These are phyloP conservation scores for Ceratina calcarata DNA, from an alignment of 1,140 invertebrate species.

Conservation along the genomic window DNA sequence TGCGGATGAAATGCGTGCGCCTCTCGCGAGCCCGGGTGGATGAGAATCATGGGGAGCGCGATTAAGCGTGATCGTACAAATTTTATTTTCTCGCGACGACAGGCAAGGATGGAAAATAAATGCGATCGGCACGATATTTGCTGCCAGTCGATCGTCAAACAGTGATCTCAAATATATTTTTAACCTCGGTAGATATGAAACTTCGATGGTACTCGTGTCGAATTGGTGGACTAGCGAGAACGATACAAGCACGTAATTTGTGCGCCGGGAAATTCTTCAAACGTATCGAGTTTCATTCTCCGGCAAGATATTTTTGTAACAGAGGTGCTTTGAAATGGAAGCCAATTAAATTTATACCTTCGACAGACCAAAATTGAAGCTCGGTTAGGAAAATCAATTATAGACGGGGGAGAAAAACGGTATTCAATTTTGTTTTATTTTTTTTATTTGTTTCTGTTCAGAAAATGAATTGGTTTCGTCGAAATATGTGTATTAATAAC, in stretches of 20 bases:
- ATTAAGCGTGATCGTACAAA: conserved; percentile 20
- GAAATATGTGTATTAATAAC: conserved; percentile 26
- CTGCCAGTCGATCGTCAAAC: conserved; percentile 14
- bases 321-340: too few species aligned
- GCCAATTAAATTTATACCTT: too few species aligned
- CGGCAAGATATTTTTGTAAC: too few species aligned
- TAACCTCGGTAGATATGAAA: conserved; percentile 10
- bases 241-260: neutral
- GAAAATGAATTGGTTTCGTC: neutral
- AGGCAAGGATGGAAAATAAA: conserved; percentile 12
- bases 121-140: conserved; percentile 10
- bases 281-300: too few species aligned
- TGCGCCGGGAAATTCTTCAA: too few species aligned
- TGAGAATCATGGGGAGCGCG: conserved; percentile 25
- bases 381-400: too few species aligned
- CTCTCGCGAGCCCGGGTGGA: neutral
- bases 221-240: too few species aligned
- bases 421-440: too few species aligned
- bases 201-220: too few species aligned
- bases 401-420: too few species aligned
- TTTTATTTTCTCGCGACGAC: neutral
- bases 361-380: too few species aligned
- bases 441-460: neutral
- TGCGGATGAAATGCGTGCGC: neutral
- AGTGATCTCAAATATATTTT: too few species aligned